Evolutionary conservation across 2,797 vertebrate genomes (phyloP).

Genomic region (Nyctibius grandis): DNA sequence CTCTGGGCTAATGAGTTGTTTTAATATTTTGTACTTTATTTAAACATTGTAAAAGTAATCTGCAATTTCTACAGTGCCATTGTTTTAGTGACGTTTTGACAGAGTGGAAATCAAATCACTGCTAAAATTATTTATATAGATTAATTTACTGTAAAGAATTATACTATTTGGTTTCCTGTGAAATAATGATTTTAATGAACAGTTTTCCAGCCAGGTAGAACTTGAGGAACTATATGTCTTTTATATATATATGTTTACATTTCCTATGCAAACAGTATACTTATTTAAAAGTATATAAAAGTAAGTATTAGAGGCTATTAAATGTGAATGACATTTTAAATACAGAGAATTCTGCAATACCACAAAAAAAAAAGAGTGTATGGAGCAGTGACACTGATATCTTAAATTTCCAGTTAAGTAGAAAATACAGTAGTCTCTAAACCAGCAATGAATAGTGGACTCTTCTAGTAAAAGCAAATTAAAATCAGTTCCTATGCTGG

Average conservation of each 20-base stretch:
- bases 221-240: not conserved
- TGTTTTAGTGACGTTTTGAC: not conserved
- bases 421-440: not conserved
- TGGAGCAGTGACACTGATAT: not conserved
- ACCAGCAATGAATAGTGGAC: not conserved
- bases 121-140: not conserved
- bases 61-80: accelerated
- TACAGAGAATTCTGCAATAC: not conserved
- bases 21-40: not conserved
- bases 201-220: not conserved
- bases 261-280: not conserved
- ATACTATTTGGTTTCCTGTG: not conserved
- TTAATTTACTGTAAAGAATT: not conserved
- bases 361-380: not conserved
- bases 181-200: not conserved
- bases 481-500: not conserved
- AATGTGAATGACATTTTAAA: not conserved
- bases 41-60: not conserved
- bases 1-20: not conserved
- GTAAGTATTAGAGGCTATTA: not conserved
- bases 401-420: not conserved
- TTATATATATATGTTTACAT: not conserved
- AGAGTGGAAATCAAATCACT: not conserved
- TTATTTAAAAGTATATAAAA: not conserved
- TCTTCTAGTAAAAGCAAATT: not conserved